Evolutionary conservation across 2,797 vertebrate genomes (phyloP).

Genomic region (Sitta carolinensis): DNA sequence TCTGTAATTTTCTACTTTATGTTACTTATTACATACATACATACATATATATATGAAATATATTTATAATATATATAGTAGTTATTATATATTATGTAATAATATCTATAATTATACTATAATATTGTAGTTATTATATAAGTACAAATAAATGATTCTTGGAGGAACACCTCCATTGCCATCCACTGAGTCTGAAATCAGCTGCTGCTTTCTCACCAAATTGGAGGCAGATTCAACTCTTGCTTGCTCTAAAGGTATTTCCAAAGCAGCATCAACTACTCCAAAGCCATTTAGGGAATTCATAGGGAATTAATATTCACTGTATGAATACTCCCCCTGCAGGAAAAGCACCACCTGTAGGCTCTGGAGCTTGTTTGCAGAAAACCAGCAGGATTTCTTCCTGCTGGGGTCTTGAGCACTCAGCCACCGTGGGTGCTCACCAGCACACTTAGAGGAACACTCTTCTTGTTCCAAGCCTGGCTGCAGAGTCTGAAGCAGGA

Average conservation of each 20-base stretch:
- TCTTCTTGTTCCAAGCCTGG: not conserved
- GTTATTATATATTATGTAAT: not conserved
- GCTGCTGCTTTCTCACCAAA: not conserved
- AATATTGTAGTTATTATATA: not conserved
- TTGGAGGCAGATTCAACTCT: not conserved
- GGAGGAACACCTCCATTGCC: not conserved
- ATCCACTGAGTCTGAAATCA: not conserved
- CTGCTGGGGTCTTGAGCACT: not conserved
- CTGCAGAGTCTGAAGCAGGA: not conserved
- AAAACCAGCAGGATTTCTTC: not conserved
- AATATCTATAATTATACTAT: too few relatives aligned
- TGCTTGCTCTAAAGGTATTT: not conserved
- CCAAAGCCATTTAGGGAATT: not conserved
- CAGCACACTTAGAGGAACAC: not conserved
- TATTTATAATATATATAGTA: not conserved
- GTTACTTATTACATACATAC: not conserved
- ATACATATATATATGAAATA: too few relatives aligned
- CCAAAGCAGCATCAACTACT: not conserved
- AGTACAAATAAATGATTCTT: not conserved
- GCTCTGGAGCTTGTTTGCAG: not conserved
- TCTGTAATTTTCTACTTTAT: not conserved
- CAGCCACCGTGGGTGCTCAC: not conserved
- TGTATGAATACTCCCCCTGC: not conserved
- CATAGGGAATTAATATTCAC: too few relatives aligned
- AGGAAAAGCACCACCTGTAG: not conserved